Conservation (phyloP, 2,113 vertebrate genomes). For the Chaenogobius annularis region DNA sequence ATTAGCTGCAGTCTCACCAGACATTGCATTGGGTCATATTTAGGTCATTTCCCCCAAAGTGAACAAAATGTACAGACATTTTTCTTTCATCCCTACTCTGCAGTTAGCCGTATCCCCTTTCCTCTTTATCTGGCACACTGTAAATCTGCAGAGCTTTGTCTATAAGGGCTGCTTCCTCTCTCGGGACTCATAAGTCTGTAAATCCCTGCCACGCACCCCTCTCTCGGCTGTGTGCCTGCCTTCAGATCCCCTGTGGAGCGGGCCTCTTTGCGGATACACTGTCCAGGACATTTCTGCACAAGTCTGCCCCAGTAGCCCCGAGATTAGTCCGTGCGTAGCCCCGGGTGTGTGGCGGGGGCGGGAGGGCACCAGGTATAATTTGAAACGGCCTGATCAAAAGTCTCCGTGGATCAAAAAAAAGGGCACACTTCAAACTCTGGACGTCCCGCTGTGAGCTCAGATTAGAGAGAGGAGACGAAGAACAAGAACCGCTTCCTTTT, state of each 20-base stretch:
- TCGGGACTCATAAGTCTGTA: slow-evolving; percentile 20
- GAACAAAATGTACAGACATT: background rate
- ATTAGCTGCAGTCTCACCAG: no score
- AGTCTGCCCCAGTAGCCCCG: slow-evolving; percentile 10
- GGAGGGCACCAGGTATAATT: slow-evolving; percentile 27
- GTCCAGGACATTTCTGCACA: slow-evolving; percentile 26
- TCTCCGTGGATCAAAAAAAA: slow-evolving; percentile 14
- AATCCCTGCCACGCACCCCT: slow-evolving; percentile 22
- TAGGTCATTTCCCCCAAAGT: background rate
- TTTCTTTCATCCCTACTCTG: background rate
- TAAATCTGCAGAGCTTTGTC: slow-evolving; percentile 14
- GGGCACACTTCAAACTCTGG: slow-evolving; percentile 47
- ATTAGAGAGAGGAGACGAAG: slow-evolving; percentile 17
- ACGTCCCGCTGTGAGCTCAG: slow-evolving; percentile 28
- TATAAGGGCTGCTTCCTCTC: background rate
- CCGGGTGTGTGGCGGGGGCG: background rate
- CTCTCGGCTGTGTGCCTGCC: slow-evolving; percentile 16
- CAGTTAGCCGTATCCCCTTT: background rate
- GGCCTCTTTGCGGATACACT: slow-evolving; percentile 4
- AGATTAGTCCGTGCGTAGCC: slow-evolving; percentile 15
- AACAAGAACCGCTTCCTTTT: background rate
- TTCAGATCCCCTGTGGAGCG: slow-evolving; percentile 6
- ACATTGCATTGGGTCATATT: background rate
- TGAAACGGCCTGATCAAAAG: slow-evolving; percentile 34
- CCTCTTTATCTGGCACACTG: background rate